phyloP scores from a whole-genome alignment of 2,113 vertebrate species.

The Pseudolaguvia tuberculata region DNA sequence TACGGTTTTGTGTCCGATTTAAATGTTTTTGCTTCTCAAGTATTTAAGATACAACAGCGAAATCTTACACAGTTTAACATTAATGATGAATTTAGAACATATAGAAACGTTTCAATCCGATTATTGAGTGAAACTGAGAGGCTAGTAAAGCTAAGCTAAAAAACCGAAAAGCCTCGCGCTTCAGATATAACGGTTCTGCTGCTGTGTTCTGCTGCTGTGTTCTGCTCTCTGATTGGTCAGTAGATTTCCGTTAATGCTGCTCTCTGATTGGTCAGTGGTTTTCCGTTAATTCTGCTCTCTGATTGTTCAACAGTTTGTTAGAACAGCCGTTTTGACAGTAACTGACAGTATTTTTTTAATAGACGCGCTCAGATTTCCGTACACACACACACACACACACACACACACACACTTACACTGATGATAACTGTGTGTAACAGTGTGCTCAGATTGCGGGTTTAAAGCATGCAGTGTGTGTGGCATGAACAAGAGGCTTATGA shows the following conservation, averaged over 20 bases:
- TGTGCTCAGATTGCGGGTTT: neutral
- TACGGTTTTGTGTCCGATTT: too few relatives aligned
- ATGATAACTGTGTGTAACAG: too few relatives aligned
- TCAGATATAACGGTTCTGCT: neutral
- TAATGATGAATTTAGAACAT: too few relatives aligned
- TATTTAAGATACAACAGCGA: neutral
- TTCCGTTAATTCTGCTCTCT: neutral
- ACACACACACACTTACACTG: too few relatives aligned
- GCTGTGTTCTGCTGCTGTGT: neutral
- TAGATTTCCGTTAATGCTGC: neutral
- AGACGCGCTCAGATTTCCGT: neutral
- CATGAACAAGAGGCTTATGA: slow-evolving; percentile 71
- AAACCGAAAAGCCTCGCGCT: neutral
- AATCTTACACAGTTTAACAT: too few relatives aligned
- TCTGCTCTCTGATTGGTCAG: neutral
- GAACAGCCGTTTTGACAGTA: neutral
- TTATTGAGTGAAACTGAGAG: too few relatives aligned
- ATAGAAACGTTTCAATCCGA: too few relatives aligned
- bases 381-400: neutral
- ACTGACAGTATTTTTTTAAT: neutral
- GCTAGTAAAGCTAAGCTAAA: neutral
- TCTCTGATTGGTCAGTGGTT: neutral
- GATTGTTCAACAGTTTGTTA: neutral
- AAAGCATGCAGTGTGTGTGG: slow-evolving; percentile 54
- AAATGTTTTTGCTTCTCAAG: too few relatives aligned